These are phyloP conservation scores for Acleris cristana DNA, from an alignment of 2,888 invertebrate species.

Conservation along the genomic window DNA sequence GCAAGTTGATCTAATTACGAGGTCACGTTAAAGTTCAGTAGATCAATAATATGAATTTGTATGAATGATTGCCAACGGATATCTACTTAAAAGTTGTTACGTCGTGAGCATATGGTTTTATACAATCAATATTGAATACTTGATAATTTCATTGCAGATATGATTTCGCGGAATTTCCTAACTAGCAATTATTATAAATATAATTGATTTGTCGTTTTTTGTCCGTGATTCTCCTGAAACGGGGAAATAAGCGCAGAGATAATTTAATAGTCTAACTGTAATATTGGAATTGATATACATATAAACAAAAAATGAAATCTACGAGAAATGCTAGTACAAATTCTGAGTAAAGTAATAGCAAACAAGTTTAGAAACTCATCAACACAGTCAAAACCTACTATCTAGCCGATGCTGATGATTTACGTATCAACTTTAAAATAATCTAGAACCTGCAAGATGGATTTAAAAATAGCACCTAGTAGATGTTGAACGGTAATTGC, in stretches of 20 bases:
- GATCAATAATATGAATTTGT: constrained; percentile 5
- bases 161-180: constrained; percentile 1
- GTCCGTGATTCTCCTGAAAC: not conserved
- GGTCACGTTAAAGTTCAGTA: not conserved
- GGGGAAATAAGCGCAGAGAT: too few species aligned
- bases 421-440: not conserved
- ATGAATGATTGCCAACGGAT: not conserved
- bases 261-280: too few species aligned
- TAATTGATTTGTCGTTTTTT: not conserved
- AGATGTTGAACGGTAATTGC: constrained; percentile 5
- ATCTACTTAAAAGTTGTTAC: not conserved
- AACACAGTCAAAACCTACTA: not conserved
- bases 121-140: not conserved
- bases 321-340: too few species aligned
- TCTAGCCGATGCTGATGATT: too few species aligned
- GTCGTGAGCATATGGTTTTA: not conserved
- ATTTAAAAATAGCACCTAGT: not conserved
- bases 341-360: not conserved
- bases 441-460: not conserved
- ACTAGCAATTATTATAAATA: not conserved
- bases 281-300: not conserved
- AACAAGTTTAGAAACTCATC: constrained; percentile 4
- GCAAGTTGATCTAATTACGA: not conserved
- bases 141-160: not conserved
- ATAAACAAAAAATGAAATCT: too few species aligned